Evolutionary conservation across 2,888 invertebrate species (phyloP).

Genomic region (Meteorus cinctellus): DNA sequence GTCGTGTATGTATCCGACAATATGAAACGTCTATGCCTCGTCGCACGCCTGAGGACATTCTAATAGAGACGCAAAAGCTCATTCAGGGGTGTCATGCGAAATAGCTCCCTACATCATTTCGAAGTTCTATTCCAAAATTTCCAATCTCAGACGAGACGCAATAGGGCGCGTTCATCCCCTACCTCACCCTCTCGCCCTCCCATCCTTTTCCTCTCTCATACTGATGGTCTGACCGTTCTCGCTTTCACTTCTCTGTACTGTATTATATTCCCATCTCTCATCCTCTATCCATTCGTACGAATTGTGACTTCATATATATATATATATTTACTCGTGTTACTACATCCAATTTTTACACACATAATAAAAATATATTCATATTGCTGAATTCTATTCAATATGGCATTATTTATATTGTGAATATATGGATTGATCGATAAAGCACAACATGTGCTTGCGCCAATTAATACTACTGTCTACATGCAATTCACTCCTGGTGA

Average conservation of each 20-base stretch:
- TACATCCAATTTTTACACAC: neutral
- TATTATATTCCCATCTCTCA: neutral
- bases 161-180: neutral
- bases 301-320: neutral
- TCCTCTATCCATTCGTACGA: neutral
- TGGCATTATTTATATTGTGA: conserved; percentile 68
- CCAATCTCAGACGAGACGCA: conserved; percentile 36
- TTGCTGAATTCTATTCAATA: conserved; percentile 51
- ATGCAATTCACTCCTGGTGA: too few species aligned
- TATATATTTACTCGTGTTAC: too few species aligned
- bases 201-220: neutral
- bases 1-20: conserved; percentile 27
- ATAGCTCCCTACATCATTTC: conserved; percentile 44
- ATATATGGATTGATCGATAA: conserved; percentile 39
- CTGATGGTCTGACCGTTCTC: neutral
- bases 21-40: conserved; percentile 11
- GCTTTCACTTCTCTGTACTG: neutral
- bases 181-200: neutral
- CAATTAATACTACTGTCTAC: too few species aligned
- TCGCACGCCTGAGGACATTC: conserved; percentile 36
- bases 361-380: neutral
- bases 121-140: conserved; percentile 45
- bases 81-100: conserved; percentile 45
- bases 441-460: conserved; percentile 24
- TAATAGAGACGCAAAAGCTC: conserved; percentile 41